Conservation (phyloP, 2,888 invertebrate genomes). For the Laothoe populi region DNA sequence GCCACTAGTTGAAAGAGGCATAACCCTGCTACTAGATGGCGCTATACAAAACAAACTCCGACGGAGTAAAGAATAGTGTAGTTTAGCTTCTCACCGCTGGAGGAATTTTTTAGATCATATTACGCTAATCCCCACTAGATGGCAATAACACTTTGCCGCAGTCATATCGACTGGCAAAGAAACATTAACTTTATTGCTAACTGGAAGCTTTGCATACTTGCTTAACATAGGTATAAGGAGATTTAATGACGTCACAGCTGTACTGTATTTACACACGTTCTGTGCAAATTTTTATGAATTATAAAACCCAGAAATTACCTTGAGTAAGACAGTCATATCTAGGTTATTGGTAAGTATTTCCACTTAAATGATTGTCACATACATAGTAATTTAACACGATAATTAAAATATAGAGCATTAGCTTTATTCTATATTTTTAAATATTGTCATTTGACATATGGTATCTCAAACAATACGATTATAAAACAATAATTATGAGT, state of each 20-base stretch:
- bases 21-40: not conserved
- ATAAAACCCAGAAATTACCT: no score
- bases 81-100: not conserved
- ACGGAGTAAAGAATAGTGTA: not conserved
- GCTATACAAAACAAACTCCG: not conserved
- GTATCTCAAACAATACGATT: not conserved
- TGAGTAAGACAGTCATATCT: no score
- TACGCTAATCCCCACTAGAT: not conserved
- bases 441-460: not conserved
- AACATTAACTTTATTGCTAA: slow-evolving; percentile 19
- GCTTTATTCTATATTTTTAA: not conserved
- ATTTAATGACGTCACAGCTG: not conserved
- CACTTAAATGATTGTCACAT: not conserved
- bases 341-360: no score
- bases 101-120: not conserved
- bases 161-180: slow-evolving; percentile 21
- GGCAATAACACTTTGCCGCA: slow-evolving; percentile 13
- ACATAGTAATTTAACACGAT: not conserved
- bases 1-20: no score
- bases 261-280: no score
- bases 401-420: not conserved
- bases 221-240: not conserved
- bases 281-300: no score
- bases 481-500: no score
- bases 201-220: slow-evolving; percentile 3